A percentile compares a stretch with the other conserved stretches of the same genome.
Conservation (phyloP, 2,888 invertebrate species). For the Eudasyphora cyanicolor region DNA sequence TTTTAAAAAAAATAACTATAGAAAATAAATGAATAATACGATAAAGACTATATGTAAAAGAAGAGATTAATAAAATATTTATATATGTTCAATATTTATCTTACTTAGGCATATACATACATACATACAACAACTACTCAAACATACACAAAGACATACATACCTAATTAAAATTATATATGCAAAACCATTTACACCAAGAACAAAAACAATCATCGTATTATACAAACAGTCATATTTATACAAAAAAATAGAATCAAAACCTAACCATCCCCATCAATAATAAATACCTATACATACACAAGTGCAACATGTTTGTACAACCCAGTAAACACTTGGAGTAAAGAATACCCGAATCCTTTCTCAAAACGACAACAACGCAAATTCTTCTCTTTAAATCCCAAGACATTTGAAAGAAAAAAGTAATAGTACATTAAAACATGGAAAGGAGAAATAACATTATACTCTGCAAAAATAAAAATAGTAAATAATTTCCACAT, state of each 20-base stretch:
- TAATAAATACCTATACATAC: background rate
- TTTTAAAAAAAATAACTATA: background rate
- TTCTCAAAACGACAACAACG: background rate
- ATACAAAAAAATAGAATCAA: background rate
- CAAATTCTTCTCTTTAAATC: background rate
- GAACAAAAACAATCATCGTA: background rate
- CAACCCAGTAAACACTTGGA: background rate
- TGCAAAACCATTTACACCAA: background rate
- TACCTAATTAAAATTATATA: background rate
- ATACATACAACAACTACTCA: background rate
- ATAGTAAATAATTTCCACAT: background rate
- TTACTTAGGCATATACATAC: slow-evolving; percentile 3
- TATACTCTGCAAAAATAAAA: background rate
- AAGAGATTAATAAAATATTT: slow-evolving; percentile 12
- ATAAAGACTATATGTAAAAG: background rate
- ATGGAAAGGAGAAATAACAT: background rate
- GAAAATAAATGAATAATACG: too few relatives aligned
- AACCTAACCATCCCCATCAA: background rate
- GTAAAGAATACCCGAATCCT: background rate
- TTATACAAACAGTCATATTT: background rate
- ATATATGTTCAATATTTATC: slow-evolving; percentile 37
- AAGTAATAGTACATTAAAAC: background rate
- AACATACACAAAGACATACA: background rate
- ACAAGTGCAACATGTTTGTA: background rate
- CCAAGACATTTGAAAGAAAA: background rate